Conservation (phyloP, 2,797 vertebrate genomes). For the Cottoperca gobio region DNA sequence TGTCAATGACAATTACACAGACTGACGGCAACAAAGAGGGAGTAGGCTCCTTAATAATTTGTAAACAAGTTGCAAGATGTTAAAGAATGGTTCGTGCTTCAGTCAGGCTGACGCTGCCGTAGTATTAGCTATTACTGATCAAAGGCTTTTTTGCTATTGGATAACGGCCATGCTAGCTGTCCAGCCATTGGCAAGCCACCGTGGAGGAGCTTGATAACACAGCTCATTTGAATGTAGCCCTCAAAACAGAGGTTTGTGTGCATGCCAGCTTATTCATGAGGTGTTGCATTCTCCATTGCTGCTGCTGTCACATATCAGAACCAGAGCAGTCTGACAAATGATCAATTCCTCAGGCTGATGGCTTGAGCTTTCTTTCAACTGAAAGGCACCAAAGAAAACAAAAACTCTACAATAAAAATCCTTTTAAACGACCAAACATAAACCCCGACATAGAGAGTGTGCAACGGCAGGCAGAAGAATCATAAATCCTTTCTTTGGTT, state of each 20-base stretch:
- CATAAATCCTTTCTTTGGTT: conserved; percentile 47
- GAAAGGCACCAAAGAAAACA: conserved; percentile 29
- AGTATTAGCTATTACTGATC: conserved; percentile 67
- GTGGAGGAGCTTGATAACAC: conserved; percentile 65
- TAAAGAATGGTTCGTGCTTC: conserved; percentile 50
- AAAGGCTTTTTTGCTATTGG: conserved; percentile 66
- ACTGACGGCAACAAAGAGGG: conserved; percentile 63
- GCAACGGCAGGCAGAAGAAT: conserved; percentile 38
- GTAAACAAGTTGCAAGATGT: conserved; percentile 77
- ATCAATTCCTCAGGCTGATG: conserved; percentile 56
- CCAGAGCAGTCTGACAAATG: conserved; percentile 69
- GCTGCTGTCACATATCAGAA: conserved; percentile 74
- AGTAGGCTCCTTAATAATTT: conserved; percentile 58
- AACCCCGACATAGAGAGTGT: conserved; percentile 29
- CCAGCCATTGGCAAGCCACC: conserved; percentile 64
- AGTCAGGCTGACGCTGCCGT: conserved; percentile 33
- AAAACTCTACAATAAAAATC: conserved; percentile 16
- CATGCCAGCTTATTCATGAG: conserved; percentile 65
- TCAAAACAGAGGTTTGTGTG: conserved; percentile 51
- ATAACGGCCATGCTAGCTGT: conserved; percentile 54
- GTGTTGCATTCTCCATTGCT: conserved; percentile 66
- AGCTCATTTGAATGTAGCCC: conserved; percentile 65
- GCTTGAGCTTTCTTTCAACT: conserved; percentile 27
- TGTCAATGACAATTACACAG: conserved; percentile 66
- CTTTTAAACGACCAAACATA: neutral